Conservation (phyloP, 2,888 invertebrate species). For the Cotesia congregata region DNA sequence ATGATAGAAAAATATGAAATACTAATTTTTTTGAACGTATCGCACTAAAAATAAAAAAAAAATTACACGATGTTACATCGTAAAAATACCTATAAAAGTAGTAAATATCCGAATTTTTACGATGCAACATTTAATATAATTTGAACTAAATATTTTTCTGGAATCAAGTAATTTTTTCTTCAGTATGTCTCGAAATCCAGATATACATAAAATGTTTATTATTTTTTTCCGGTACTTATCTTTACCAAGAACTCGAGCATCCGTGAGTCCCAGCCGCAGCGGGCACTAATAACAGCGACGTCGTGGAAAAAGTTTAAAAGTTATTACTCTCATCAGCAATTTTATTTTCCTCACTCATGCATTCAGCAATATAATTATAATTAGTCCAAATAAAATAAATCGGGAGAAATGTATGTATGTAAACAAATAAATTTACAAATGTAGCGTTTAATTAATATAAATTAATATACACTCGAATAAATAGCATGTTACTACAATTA, state of each 20-base stretch:
- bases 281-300: constrained; percentile 23
- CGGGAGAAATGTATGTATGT: background rate
- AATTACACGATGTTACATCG: no score
- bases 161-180: no score
- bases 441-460: background rate
- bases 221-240: constrained; percentile 36
- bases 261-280: constrained; percentile 25
- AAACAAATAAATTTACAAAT: background rate
- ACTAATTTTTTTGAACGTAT: no score
- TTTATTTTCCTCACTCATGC: background rate
- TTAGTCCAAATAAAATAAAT: background rate
- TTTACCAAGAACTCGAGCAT: constrained; percentile 28
- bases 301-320: background rate
- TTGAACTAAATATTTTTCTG: no score
- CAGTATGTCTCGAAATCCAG: background rate
- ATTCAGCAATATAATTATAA: background rate
- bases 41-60: no score
- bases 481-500: background rate
- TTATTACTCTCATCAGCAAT: background rate
- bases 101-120: no score
- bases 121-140: no score
- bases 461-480: background rate
- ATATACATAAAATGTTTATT: background rate
- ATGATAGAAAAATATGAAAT: no score
- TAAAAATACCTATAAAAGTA: no score